Conservation (phyloP, 2,113 vertebrate species). For the Erinaceus europaeus region DNA sequence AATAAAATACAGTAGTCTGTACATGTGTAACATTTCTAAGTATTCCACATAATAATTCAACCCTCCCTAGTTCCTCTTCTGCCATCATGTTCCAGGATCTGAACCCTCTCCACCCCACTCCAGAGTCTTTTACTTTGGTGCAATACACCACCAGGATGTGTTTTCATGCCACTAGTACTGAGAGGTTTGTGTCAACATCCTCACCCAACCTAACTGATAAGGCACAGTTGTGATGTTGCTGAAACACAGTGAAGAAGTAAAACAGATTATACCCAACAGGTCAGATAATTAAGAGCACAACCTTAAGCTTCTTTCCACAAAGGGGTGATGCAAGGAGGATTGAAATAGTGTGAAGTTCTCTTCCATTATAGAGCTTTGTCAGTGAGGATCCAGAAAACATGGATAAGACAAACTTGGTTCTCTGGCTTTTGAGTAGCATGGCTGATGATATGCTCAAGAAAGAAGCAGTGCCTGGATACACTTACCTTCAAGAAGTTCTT, state of each 20-base stretch:
- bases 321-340: not conserved
- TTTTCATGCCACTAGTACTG: not conserved
- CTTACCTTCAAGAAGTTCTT: constrained; percentile 95
- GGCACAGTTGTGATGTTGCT: not conserved
- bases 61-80: too few relatives aligned
- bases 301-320: not conserved
- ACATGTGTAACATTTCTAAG: too few relatives aligned
- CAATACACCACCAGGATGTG: too few relatives aligned
- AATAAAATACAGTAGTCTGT: too few relatives aligned
- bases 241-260: not conserved
- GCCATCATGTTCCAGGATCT: too few relatives aligned
- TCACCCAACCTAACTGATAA: not conserved
- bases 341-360: not conserved
- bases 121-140: too few relatives aligned
- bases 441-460: too few relatives aligned
- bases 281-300: not conserved
- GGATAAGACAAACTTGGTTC: not conserved
- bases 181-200: not conserved
- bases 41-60: too few relatives aligned
- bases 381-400: not conserved
- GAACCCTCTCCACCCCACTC: too few relatives aligned
- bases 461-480: not conserved
- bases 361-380: not conserved
- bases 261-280: not conserved
- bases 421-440: not conserved